A percentile compares a stretch with the other conserved stretches of the same genome.
phyloP scores from a whole-genome alignment of 2,797 vertebrate species.

The Danio jaintianensis region DNA sequence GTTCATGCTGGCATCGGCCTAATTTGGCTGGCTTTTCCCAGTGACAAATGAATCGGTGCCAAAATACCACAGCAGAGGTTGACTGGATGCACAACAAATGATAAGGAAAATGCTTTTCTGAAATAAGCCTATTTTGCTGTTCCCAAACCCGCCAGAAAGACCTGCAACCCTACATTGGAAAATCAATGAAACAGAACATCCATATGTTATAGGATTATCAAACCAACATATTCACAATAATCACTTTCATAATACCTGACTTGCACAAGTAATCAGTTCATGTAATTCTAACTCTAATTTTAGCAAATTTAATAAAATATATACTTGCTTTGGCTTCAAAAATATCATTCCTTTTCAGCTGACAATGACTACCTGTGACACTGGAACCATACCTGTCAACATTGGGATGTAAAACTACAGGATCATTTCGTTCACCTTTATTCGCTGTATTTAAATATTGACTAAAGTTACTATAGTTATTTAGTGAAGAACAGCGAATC shows the following conservation, averaged over 20 bases:
- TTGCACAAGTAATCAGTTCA: not conserved
- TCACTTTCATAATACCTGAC: not conserved
- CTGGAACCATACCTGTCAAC: too few relatives aligned
- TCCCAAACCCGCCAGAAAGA: not conserved
- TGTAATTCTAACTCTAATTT: not conserved
- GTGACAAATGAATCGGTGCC: not conserved
- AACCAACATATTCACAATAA: not conserved
- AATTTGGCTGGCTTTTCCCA: constrained; percentile 7
- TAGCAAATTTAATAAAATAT: too few relatives aligned
- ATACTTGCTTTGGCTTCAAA: too few relatives aligned
- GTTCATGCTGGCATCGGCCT: constrained; percentile 5
- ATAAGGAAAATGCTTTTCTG: not conserved
- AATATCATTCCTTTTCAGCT: too few relatives aligned
- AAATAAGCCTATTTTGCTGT: not conserved
- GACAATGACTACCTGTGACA: too few relatives aligned
- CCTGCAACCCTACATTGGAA: not conserved
- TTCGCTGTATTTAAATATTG: too few relatives aligned
- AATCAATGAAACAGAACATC: not conserved
- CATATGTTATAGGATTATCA: not conserved
- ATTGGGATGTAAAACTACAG: too few relatives aligned
- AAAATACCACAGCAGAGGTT: not conserved
- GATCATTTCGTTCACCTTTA: too few relatives aligned
- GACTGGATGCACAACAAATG: not conserved
- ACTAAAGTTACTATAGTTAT: too few relatives aligned
- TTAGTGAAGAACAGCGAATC: too few relatives aligned